phyloP scores from a whole-genome alignment of 2,113 vertebrate species.

The Nothoprocta pentlandii region DNA sequence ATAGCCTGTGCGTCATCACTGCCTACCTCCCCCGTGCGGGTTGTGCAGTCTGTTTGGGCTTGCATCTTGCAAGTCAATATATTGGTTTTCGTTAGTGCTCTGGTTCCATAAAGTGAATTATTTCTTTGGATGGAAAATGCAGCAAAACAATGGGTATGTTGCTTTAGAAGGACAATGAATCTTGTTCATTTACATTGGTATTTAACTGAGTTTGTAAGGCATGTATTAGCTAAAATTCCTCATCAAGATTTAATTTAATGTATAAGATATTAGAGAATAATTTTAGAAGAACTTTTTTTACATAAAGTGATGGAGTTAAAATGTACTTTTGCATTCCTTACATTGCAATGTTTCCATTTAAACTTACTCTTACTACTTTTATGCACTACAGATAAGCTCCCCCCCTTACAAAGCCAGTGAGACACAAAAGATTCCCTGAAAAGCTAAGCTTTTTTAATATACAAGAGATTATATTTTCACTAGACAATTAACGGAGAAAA shows the following conservation, averaged over 20 bases:
- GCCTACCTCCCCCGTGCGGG: background rate
- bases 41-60: slow-evolving; percentile 30
- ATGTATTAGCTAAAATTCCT: background rate
- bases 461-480: background rate
- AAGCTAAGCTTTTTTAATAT: background rate
- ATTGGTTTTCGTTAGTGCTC: background rate
- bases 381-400: background rate
- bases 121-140: background rate
- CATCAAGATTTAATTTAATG: background rate
- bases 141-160: background rate
- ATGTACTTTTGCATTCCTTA: background rate
- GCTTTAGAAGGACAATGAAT: background rate
- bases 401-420: background rate
- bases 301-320: background rate
- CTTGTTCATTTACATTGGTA: background rate
- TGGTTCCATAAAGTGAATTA: slow-evolving; percentile 25
- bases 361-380: background rate
- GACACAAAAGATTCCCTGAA: background rate
- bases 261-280: background rate
- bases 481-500: background rate
- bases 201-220: background rate
- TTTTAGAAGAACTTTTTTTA: background rate
- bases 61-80: slow-evolving; percentile 32
- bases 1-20: background rate
- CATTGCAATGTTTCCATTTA: background rate